These are phyloP conservation scores for Pseudolycoriella hygida DNA, from an alignment of 2,888 invertebrate genomes.

Conservation along the genomic window DNA sequence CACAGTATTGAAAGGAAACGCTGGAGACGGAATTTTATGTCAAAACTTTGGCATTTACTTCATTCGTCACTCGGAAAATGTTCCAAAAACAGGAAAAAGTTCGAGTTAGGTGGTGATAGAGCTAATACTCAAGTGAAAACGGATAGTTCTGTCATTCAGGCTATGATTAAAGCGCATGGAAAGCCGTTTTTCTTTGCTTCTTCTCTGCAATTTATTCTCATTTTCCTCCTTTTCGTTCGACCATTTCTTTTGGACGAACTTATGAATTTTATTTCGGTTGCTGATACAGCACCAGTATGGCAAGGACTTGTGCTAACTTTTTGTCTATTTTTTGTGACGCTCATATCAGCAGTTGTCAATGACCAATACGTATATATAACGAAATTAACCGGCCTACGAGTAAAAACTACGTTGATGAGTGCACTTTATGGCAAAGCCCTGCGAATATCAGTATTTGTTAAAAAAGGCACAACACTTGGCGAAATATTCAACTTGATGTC, in stretches of 20 bases:
- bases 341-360: conserved; percentile 30
- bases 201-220: not conserved
- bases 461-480: conserved; percentile 17
- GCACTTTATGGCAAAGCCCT: conserved; percentile 30
- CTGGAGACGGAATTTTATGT: too few species aligned
- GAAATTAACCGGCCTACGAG: conserved; percentile 34
- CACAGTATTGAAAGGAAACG: conserved; percentile 14
- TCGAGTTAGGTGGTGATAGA: too few species aligned
- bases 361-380: conserved; percentile 34
- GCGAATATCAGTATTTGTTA: conserved; percentile 13
- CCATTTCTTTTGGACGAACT: not conserved
- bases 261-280: not conserved
- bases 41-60: too few species aligned
- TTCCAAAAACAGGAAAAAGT: too few species aligned
- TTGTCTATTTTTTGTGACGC: conserved; percentile 29
- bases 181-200: not conserved
- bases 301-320: conserved; percentile 33
- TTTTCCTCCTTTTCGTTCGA: not conserved
- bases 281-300: conserved; percentile 22
- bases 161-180: conserved; percentile 5
- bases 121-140: too few species aligned
- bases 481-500: conserved; percentile 22
- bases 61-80: too few species aligned
- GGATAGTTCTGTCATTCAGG: conserved; percentile 6
- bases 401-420: conserved; percentile 30